phyloP scores from a whole-genome alignment of 1,140 invertebrate species.

The Maconellicoccus hirsutus region DNA sequence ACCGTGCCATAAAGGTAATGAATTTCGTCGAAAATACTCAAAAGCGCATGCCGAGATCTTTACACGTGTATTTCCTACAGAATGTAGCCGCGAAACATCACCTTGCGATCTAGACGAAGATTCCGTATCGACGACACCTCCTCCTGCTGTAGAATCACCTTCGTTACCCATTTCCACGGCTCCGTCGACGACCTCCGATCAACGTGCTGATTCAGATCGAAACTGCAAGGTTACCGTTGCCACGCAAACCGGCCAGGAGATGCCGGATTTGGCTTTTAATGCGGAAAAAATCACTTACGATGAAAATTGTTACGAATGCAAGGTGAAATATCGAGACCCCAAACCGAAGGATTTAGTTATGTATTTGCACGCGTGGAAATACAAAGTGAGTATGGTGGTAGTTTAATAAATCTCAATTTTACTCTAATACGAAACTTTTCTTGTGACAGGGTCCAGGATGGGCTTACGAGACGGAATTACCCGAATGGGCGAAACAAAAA shows the following conservation, averaged over 20 bases:
- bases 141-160: neutral
- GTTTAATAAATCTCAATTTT: too few species aligned
- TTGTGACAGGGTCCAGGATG: constrained; percentile 63
- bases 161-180: neutral
- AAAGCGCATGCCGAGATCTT: too few species aligned
- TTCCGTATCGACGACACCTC: neutral
- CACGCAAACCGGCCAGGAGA: constrained; percentile 67
- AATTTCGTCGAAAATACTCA: neutral
- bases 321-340: constrained; percentile 79
- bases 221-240: constrained; percentile 54
- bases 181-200: constrained; percentile 12
- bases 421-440: constrained; percentile 27
- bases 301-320: constrained; percentile 84
- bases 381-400: constrained; percentile 30
- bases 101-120: constrained; percentile 39
- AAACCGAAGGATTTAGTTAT: constrained; percentile 81
- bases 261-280: constrained; percentile 52
- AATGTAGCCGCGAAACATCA: constrained; percentile 43
- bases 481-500: constrained; percentile 72
- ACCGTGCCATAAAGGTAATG: neutral
- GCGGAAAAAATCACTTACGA: constrained; percentile 66
- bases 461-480: constrained; percentile 77
- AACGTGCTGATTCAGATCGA: neutral
- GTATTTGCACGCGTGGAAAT: constrained; percentile 79
- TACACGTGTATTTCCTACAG: constrained; percentile 24